Percentiles rank a stretch among this genome's conserved stretches.
Conservation (phyloP, 1,140 invertebrate genomes). For the Pseudomyrmex dendroicus region DNA sequence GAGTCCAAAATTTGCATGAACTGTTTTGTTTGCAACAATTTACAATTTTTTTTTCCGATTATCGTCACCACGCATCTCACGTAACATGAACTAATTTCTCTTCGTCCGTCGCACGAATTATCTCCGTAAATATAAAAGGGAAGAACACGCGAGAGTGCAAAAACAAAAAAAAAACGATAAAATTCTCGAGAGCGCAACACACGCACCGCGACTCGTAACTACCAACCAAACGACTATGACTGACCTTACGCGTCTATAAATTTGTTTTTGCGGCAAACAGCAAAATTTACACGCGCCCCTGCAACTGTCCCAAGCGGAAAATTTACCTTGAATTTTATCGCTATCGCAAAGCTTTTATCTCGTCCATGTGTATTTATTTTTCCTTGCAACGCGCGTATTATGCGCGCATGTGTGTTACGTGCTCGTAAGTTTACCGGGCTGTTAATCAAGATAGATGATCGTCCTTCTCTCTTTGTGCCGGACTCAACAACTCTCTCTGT, state of each 20-base stretch:
- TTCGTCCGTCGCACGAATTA: conserved; percentile 2
- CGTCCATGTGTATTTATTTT: not conserved
- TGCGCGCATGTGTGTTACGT: not conserved
- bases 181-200: not conserved
- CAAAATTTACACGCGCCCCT: conserved; percentile 21
- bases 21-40: conserved; percentile 16
- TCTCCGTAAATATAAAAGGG: conserved; percentile 32
- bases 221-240: conserved; percentile 4
- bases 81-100: conserved; percentile 36
- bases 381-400: not conserved
- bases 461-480: not conserved
- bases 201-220: not conserved
- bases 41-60: conserved; percentile 37
- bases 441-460: conserved; percentile 45
- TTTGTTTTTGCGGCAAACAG: conserved; percentile 11
- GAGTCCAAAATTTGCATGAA: conserved; percentile 5
- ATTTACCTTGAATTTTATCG: conserved; percentile 48
- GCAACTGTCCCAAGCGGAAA: conserved; percentile 2
- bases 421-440: not conserved
- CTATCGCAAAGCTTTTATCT: conserved; percentile 43
- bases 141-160: not conserved
- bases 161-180: conserved; percentile 12
- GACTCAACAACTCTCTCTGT: not conserved
- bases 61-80: conserved; percentile 51
- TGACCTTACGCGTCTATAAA: conserved; percentile 15